Evolutionary conservation across 2,888 invertebrate species (phyloP), one percentile per base, ranked within the genome.

Genomic region (Papilio elwesi): DNA sequence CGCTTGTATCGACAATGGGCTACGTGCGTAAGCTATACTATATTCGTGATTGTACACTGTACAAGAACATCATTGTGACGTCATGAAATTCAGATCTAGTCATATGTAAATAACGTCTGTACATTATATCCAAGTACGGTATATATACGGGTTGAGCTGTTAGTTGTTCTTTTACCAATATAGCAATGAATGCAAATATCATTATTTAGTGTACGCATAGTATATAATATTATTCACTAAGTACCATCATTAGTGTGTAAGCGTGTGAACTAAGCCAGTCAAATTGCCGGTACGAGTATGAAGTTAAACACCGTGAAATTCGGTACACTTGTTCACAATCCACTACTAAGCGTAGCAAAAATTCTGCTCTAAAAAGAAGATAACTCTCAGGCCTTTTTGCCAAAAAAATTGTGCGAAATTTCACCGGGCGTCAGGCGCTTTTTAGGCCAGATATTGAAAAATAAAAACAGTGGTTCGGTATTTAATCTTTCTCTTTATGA

Each of bases 261-360:
- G 15, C 67, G 67, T 67, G 67, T 55, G 67, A 67, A 67, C 53
- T 67, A 15, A 55, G 67, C 36, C 53, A 67, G 8, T 7, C 26
- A 49, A 64, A 67, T 59, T 47, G 57, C 59, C 26, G 59, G 15
- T 9, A 7, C 43, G 43, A 13, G 2, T n/a, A n/a, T 57, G 26
- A 49, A 51, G 36, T 12, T 11, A 36, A 51, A 16, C n/a, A 51
- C 36, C 59, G 49, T 68, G 68, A 59, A 67, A 68, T 68, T 68
- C 36, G 59, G 38, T 59, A 62, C n/a, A 59, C 68, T 59, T 59
- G 68, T 59, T 59, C 49, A 59, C 38, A 36, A 6, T 59, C 8
- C 7, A 43, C 4, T 36, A 65, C 51, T 13, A 12, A 51, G 65
- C 26, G 51, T 38, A n/a, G 38, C 51, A 9, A n/a, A n/a, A n/a